Evolutionary conservation across 2,113 vertebrate species (phyloP).

Genomic region (Bujurquina vittata): DNA sequence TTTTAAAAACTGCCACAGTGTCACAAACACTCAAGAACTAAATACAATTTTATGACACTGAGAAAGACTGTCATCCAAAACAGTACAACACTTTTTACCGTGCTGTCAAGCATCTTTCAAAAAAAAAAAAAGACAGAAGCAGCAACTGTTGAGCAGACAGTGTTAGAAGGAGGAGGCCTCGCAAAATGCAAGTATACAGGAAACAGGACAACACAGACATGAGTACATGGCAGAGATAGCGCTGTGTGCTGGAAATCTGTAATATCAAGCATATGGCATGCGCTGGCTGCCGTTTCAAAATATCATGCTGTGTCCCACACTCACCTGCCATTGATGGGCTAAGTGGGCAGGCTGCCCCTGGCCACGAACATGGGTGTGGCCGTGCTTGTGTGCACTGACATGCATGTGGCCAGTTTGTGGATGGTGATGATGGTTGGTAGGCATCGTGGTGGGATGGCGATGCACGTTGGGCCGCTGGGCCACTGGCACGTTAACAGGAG

Average conservation of each 20-base stretch:
- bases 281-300: conserved; percentile 11
- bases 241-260: neutral
- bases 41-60: conserved; percentile 33
- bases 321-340: conserved; percentile 69
- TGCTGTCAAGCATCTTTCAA: conserved; percentile 35
- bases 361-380: neutral
- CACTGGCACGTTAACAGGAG: conserved; percentile 50
- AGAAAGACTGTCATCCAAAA: conserved; percentile 34
- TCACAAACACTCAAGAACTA: conserved; percentile 47
- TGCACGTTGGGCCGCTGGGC: conserved; percentile 21
- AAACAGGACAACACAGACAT: conserved; percentile 13
- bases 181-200: neutral
- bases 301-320: conserved; percentile 20
- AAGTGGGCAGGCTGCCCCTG: conserved; percentile 32
- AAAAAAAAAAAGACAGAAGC: conserved; percentile 20
- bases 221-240: conserved; percentile 32
- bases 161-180: neutral
- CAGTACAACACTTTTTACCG: conserved; percentile 22
- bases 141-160: conserved; percentile 1
- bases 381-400: conserved; percentile 27
- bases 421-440: conserved; percentile 46
- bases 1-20: conserved; percentile 47
- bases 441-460: conserved; percentile 2
- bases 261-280: conserved; percentile 27
- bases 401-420: conserved; percentile 41